phyloP scores from a whole-genome alignment of 2,113 vertebrate genomes.

The Natator depressus region DNA sequence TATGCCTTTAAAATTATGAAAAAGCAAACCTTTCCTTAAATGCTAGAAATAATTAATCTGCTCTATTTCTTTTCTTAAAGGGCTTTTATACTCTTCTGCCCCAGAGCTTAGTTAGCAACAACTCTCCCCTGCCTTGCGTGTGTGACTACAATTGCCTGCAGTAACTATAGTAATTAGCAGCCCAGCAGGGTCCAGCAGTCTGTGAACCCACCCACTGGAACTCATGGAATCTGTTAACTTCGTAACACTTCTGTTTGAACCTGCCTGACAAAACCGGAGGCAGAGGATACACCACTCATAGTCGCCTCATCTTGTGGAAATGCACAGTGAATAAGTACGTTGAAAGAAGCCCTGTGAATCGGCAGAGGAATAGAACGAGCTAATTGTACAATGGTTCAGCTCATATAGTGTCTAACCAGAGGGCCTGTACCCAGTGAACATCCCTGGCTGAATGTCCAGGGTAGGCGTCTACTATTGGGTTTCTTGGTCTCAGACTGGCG shows the following conservation, averaged over 20 bases:
- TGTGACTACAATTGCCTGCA: background rate
- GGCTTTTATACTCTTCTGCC: background rate
- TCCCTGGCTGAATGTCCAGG: background rate
- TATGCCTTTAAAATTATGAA: background rate
- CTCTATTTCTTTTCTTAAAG: background rate
- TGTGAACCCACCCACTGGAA: background rate
- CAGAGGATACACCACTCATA: background rate
- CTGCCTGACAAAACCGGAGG: background rate
- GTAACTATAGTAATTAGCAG: background rate
- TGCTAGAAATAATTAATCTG: background rate
- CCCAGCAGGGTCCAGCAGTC: background rate
- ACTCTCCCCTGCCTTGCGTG: fast-evolving
- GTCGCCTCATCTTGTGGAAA: background rate
- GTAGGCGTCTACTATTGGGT: background rate
- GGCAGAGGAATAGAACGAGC: background rate
- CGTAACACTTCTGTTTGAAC: background rate
- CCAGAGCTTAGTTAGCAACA: fast-evolving
- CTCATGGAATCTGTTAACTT: background rate
- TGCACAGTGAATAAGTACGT: background rate
- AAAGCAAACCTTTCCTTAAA: background rate
- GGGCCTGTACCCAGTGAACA: background rate
- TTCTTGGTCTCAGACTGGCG: background rate
- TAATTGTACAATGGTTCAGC: fast-evolving
- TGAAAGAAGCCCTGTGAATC: background rate
- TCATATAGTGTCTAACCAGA: background rate